Evolutionary conservation across 2,888 invertebrate species (phyloP).

Genomic region (Pelosia muscerda): DNA sequence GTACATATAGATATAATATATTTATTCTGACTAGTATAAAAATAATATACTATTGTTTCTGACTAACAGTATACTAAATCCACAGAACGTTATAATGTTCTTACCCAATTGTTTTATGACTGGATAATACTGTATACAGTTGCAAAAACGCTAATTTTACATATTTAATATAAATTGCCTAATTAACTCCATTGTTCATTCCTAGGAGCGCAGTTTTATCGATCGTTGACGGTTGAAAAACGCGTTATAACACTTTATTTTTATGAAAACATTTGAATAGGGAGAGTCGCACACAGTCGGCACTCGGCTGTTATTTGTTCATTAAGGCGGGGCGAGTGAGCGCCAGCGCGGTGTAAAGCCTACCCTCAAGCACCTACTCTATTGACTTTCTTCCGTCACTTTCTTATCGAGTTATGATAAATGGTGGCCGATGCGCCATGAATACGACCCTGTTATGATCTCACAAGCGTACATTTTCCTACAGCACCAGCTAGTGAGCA

Average conservation of each 20-base stretch:
- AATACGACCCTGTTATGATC: conserved; percentile 55
- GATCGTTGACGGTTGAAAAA: conserved; percentile 46
- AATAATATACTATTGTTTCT: conserved; percentile 14
- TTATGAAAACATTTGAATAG: conserved; percentile 56
- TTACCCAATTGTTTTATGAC: conserved; percentile 26
- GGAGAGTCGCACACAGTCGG: conserved; percentile 50
- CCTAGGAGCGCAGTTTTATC: conserved; percentile 38
- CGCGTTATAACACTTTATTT: conserved; percentile 56
- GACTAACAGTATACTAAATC: conserved; percentile 21
- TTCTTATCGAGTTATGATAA: conserved; percentile 85
- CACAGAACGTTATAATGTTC: conserved; percentile 25
- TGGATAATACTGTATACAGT: conserved; percentile 25
- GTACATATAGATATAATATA: conserved; percentile 3
- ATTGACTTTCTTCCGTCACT: conserved; percentile 86
- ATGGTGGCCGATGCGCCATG: conserved; percentile 58
- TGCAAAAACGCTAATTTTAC: conserved; percentile 30
- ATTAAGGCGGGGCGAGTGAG: conserved; percentile 70
- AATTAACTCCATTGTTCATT: conserved; percentile 42
- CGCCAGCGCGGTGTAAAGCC: conserved; percentile 70
- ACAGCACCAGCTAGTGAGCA: conserved; percentile 57
- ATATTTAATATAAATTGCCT: conserved; percentile 37
- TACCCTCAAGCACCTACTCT: conserved; percentile 84
- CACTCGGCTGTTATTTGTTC: conserved; percentile 68
- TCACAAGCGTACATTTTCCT: conserved; percentile 58
- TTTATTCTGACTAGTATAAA: conserved; percentile 4